Evolutionary conservation across 2,888 invertebrate genomes (phyloP), one percentile per base, ranked within the genome.

Genomic region (Sinhomidia bicolor): DNA sequence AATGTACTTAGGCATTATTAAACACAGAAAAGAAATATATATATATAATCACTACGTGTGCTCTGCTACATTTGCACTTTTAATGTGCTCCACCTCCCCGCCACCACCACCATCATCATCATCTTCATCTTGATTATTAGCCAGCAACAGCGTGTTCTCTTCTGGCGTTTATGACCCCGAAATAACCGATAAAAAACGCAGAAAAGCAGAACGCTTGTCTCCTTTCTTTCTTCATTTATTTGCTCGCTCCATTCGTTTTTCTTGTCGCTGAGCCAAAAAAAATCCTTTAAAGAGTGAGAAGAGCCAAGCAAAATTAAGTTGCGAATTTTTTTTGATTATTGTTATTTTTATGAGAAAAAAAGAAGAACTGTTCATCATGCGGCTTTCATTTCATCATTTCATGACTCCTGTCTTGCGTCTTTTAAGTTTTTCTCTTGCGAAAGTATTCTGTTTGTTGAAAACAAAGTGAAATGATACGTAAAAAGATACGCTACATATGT

Each of bases 281-380:
- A 84, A 57, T 80, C 51, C 71, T 68, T 82, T 74, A 32, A 71
- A 47, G 41, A 74, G 36, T 23, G 60, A 36, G 44, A 51, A 71
- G 32, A 82, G 82, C 82, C 82, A 84, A 84, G 84, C 84, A 44
- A 84, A 84, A 84, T 60, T 26, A 32, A 84, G 84, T 84, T 84
- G 84, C 84, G 84, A 84, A 83, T 57, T 41, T 17, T 12, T 57
- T 2, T 57, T n/a, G 32, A 71, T 71, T 74, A 74, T 74, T 74
- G 23, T 74, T 65, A 32, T 47, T 44, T 47, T 47, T 47, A 47
- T 17, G 41, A n/a, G n/a, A n/a, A n/a, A n/a, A n/a, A n/a, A n/a
- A n/a, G n/a, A n/a, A n/a, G n/a, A 47, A 47, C 6, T 60, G 60
- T 60, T 60, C 20, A 20, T 36, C 3, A 10, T 41, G 36, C 41